These are phyloP conservation scores for Acanthosepion lycidas DNA, from an alignment of 2,888 invertebrate genomes.

Conservation along the genomic window DNA sequence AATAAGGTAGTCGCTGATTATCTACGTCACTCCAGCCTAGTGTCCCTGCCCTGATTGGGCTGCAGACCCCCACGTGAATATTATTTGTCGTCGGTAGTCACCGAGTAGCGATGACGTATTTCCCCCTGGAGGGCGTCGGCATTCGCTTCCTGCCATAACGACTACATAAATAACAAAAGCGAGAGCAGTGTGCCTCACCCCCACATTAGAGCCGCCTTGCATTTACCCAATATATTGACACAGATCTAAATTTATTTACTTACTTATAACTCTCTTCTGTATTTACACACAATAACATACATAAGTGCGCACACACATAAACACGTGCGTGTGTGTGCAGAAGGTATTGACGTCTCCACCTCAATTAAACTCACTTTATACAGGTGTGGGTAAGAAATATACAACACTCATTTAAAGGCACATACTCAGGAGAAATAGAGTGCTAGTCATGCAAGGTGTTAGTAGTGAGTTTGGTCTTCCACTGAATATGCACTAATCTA, in stretches of 20 bases:
- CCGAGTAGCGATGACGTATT: conserved; percentile 46
- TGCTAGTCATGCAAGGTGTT: not conserved
- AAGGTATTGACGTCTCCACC: not conserved
- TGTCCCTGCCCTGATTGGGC: conserved; percentile 48
- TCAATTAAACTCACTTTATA: not conserved
- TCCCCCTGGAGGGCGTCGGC: conserved; percentile 48
- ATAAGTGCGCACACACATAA: not conserved
- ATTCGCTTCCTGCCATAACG: conserved; percentile 38
- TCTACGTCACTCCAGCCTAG: conserved; percentile 48
- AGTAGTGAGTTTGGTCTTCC: not conserved
- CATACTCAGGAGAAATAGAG: not conserved
- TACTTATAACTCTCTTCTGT: not conserved
- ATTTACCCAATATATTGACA: not conserved
- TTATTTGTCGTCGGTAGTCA: conserved; percentile 48
- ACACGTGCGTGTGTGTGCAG: not conserved
- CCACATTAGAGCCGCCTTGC: not conserved
- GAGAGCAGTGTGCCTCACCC: not conserved
- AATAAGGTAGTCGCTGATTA: conserved; percentile 48
- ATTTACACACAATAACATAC: not conserved
- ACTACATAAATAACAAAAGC: conserved; percentile 43
- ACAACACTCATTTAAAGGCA: not conserved
- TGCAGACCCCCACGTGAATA: conserved; percentile 48
- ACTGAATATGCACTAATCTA: not conserved
- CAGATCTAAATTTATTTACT: conserved; percentile 20
- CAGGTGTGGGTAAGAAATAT: not conserved